A percentile compares a stretch with the other conserved stretches of the same genome.
Conservation (phyloP, 2,888 invertebrate genomes). For the Parnassius smintheus region DNA sequence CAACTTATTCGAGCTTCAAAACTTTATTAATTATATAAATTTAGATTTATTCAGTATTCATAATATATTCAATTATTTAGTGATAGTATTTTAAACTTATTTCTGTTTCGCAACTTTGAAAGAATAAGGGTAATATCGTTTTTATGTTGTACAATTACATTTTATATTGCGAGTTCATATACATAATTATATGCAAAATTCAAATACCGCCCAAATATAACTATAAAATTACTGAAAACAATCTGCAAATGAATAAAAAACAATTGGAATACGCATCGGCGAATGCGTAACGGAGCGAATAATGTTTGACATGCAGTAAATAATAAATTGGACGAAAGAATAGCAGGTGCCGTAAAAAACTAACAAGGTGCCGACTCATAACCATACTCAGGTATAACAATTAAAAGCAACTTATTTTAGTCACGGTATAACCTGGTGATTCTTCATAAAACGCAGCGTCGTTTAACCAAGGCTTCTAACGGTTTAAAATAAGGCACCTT, state of each 20-base stretch:
- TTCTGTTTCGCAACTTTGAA: too few species aligned
- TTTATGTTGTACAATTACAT: too few species aligned
- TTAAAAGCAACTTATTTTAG: conserved; percentile 33
- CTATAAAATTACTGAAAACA: conserved; percentile 38
- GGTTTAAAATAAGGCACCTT: too few species aligned
- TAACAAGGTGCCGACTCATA: conserved; percentile 47
- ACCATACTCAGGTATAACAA: conserved; percentile 60
- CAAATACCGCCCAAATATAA: conserved; percentile 10
- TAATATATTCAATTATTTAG: too few species aligned
- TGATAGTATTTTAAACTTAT: too few species aligned
- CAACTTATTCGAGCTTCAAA: too few species aligned
- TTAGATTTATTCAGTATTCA: too few species aligned
- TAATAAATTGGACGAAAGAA: conserved; percentile 65
- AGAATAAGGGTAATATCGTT: too few species aligned
- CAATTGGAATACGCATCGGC: conserved; percentile 44
- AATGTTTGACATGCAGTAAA: conserved; percentile 71
- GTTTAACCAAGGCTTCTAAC: too few species aligned
- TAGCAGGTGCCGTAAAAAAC: conserved; percentile 52
- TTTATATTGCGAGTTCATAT: too few species aligned
- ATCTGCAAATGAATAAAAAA: conserved; percentile 61
- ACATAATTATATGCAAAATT: not conserved
- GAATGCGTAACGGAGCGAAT: conserved; percentile 55
- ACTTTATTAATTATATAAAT: too few species aligned
- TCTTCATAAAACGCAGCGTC: not conserved
- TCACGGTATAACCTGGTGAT: not conserved